phyloP scores from a whole-genome alignment of 2,888 invertebrate genomes.

The Cerastoderma edule region DNA sequence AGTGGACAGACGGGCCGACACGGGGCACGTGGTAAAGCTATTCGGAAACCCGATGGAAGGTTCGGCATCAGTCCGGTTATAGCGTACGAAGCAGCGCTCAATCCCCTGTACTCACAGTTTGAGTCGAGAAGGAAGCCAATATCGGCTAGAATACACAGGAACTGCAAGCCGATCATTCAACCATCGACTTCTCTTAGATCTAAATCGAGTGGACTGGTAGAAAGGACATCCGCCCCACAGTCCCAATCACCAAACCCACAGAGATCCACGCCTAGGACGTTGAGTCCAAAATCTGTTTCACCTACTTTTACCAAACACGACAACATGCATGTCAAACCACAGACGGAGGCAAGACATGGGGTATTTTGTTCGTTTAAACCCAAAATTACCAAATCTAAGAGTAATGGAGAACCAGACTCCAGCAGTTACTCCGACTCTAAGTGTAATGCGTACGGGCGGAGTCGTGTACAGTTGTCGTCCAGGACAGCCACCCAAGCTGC shows the following conservation, averaged over 20 bases:
- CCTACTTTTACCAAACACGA: constrained; percentile 5
- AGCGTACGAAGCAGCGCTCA: neutral
- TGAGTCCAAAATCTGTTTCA: constrained; percentile 12
- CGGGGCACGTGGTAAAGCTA: neutral
- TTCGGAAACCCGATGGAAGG: neutral
- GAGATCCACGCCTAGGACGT: constrained; percentile 1
- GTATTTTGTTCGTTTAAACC: constrained; percentile 15
- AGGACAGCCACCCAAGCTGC: constrained; percentile 2
- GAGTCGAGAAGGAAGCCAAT: constrained; percentile 13
- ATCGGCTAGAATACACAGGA: neutral
- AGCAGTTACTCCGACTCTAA: neutral
- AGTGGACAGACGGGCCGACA: neutral
- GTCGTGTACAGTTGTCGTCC: neutral
- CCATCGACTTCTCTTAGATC: neutral
- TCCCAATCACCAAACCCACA: constrained; percentile 6
- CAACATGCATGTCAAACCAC: neutral
- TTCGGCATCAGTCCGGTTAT: neutral
- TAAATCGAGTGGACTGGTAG: neutral
- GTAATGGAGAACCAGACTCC: neutral
- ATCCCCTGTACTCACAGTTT: constrained; percentile 4
- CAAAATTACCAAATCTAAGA: constrained; percentile 1
- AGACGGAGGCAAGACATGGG: neutral
- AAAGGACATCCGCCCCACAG: neutral
- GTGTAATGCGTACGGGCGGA: neutral
- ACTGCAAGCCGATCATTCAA: neutral